Evolutionary conservation across 2,888 invertebrate species (phyloP), one percentile per base, ranked within the genome.

Genomic region (Sylvicola cinctus): DNA sequence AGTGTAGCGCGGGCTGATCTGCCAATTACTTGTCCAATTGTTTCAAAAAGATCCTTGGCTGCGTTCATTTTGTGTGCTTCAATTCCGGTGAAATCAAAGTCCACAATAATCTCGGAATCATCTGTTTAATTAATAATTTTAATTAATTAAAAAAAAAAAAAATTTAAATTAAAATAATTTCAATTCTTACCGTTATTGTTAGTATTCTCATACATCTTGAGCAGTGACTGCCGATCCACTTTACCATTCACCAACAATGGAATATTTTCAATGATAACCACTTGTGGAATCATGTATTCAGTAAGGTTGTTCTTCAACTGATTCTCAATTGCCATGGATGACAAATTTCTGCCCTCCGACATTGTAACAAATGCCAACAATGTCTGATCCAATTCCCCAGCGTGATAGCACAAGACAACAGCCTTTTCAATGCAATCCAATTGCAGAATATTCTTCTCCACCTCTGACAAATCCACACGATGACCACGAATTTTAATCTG

Each of bases 401-500:
- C 65, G 34, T 74, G 75, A 49, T 84, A 78, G 51, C 83, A 83
- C 2, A 87, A 62, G 1, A 84, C 80, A 1, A 78, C 71, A 5
- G 68, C 72, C 54, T 81, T 81, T 11, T 81, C 75, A 3, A 85
- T 67, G 3, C 67, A 68, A 0, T 66, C 60, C 1, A 77, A 55
- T 4, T 63, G 60, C 17, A 62, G 58, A 0, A 84, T 66, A 5
- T 74, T 74, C 39, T 70, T 70, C 46, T 88, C 85, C 2, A 90
- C 74, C 60, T 90, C 88, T 2, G 72, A 66, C 32, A 87, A 60
- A 49, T 88, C 85, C 0, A 90, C 81, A 8, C 87, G 62, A 48
- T 88, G 81, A 0, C 90, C 90, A 29, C 85, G 63, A 35, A 85
- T 74, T 63, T 85, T 90, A 26, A 77, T 66, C 52, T 87, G 87